Evolutionary conservation across 1,140 invertebrate species (phyloP), one percentile per base, ranked within the genome.

Genomic region (Harlomillsia oculata): DNA sequence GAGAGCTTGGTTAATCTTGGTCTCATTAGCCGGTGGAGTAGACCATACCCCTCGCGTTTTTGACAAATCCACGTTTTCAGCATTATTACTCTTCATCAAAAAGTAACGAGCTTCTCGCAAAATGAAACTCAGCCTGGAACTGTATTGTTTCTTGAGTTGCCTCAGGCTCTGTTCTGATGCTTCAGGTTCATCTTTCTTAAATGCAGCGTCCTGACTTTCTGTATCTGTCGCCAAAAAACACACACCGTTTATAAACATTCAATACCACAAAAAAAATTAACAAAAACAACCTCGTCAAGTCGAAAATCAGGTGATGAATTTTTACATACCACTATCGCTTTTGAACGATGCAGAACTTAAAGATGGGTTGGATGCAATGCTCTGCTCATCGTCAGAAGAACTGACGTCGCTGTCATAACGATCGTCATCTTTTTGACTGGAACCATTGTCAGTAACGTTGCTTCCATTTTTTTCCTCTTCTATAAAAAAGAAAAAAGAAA

Each of bases 11-110:
- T 96, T 97, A 21, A 97, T 77, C 74, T 94, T 95, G 2, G 85
- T 82, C 77, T 98, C 94, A 75, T 98, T 98, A 72, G 93, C 90
- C 14, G 91, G 92, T 50, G 95, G 79, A 5, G 95, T 97, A 9
- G 93, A 96, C 95, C 94, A 98, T 3, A 97, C 93, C 59, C 89
- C 90, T 77, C 90, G 95, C 1, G 82, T 84, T 74, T 97, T 97
- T 1, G 93, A 93, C 25, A 97, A 68, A 21, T 85, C 85, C 26
- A 98, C 85, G 75, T 98, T 98, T 72, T 97, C 94, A 57, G 87
- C 85, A 75, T 97, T 97, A 72, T 97, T 97, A 40, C 92, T 96
- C 73, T 97, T 97, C 60, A 98, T 96, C 21, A 97, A 80, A 75
- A 97, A 98, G 77, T 94, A 97, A 62, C 91, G 79, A 58, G 93